Evolutionary conservation across 2,113 vertebrate species (phyloP).

Genomic region (Sinocyclocheilus anshuiensis): DNA sequence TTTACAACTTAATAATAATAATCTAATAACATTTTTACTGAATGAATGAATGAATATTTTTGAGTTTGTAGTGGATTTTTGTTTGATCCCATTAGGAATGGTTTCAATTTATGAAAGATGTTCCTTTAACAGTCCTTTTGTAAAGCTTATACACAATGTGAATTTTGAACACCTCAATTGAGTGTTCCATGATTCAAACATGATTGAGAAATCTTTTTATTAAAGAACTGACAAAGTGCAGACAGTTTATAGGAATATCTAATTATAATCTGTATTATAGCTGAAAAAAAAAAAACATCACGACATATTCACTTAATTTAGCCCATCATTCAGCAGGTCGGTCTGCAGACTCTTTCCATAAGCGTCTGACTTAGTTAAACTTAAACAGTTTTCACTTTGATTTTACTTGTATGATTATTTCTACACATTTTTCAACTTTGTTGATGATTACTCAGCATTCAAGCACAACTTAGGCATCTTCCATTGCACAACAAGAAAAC

Average conservation of each 20-base stretch:
- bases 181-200: not conserved
- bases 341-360: not conserved
- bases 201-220: not conserved
- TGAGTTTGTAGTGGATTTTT: no score
- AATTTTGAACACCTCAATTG: not conserved
- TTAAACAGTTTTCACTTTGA: not conserved
- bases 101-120: not conserved
- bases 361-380: not conserved
- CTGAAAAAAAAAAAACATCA: not conserved
- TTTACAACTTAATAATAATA: no score
- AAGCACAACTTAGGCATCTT: not conserved
- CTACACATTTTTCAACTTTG: constrained; percentile 2
- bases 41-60: no score
- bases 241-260: not conserved
- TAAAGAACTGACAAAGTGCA: not conserved
- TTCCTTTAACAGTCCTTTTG: not conserved
- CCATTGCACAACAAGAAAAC: not conserved
- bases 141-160: not conserved
- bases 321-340: not conserved
- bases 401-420: not conserved
- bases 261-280: not conserved
- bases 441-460: constrained; percentile 2
- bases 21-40: no score
- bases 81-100: no score
- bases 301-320: not conserved